Evolutionary conservation across 2,113 vertebrate genomes (phyloP), one percentile per base, ranked within the genome.

Genomic region (Trematomus loennbergii): DNA sequence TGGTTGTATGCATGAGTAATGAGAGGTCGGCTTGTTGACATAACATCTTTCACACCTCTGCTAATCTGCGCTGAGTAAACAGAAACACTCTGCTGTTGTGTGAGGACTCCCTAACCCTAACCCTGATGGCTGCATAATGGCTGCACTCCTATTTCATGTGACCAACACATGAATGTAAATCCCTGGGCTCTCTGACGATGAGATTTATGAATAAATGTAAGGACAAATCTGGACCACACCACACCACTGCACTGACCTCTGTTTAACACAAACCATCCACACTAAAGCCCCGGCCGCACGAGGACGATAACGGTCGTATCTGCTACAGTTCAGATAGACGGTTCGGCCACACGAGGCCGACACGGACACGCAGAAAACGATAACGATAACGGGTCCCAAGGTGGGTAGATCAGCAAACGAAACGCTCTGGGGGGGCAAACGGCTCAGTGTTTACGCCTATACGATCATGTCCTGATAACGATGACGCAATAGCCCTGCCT

Each of bases 11-110:
- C 72, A 75, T 90, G 89, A 92, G 82, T 87, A 92, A 93, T 94
- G 91, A 92, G 86, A 83, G 75, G 82, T 75, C 89, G 91, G 87
- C 88, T 92, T 91, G 90, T 92, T 91, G 93, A 88, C 90, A 91
- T 78, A 75, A 85, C 73, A 77, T 67, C 80, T 85, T 83, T 89
- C 71, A 82, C n/a, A n/a, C 81, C 89, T 87, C 75, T 67, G 73
- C 66, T 88, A 67, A 76, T 75, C 81, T 89, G 76, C 16, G 15
- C 80, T 77, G 68, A 65, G 40, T 85, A 88, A 85, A 84, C 89
- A 86, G 72, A 82, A 86, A 33, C 58, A 78, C 68, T 50, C 72
- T 20, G 25, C 67, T 62, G 67, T 9, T 76, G 63, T 69, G 50
- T 67, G 50, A 70, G 59, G 91, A 80, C 49, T 78, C 29, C 29